phyloP scores from a whole-genome alignment of 2,113 vertebrate species.

The Antechinus stuartii region DNA sequence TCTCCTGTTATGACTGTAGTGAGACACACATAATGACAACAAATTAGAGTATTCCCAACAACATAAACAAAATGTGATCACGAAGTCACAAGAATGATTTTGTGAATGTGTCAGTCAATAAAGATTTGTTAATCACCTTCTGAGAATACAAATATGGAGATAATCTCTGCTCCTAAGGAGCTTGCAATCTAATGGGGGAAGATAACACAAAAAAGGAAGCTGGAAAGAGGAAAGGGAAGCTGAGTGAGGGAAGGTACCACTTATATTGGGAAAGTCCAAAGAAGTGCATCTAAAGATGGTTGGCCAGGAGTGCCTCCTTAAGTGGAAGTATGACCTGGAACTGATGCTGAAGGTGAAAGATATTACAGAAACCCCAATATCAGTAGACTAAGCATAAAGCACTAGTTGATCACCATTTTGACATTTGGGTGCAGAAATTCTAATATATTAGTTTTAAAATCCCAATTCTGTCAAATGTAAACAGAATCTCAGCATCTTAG shows the following conservation, averaged over 20 bases:
- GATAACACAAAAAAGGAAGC: neutral
- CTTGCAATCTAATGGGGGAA: neutral
- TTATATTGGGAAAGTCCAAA: neutral
- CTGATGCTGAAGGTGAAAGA: neutral
- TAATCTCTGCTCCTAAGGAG: neutral
- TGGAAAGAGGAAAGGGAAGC: neutral
- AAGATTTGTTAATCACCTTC: neutral
- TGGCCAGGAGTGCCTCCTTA: neutral
- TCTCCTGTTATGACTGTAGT: constrained; percentile 7
- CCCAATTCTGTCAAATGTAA: neutral
- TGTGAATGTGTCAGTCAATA: neutral
- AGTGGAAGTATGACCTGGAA: neutral
- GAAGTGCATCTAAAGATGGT: neutral
- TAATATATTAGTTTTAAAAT: neutral
- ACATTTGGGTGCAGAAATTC: neutral
- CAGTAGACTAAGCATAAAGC: neutral
- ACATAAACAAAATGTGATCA: neutral
- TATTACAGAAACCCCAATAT: neutral
- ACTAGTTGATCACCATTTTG: neutral
- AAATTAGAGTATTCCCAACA: constrained; percentile 18
- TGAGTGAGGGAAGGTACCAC: neutral
- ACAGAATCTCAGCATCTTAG: neutral
- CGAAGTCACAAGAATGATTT: constrained; percentile 41
- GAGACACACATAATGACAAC: neutral
- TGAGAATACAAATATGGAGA: neutral